These are phyloP conservation scores for Amphipyra tragopoginis DNA, from an alignment of 2,888 invertebrate genomes.

Conservation along the genomic window DNA sequence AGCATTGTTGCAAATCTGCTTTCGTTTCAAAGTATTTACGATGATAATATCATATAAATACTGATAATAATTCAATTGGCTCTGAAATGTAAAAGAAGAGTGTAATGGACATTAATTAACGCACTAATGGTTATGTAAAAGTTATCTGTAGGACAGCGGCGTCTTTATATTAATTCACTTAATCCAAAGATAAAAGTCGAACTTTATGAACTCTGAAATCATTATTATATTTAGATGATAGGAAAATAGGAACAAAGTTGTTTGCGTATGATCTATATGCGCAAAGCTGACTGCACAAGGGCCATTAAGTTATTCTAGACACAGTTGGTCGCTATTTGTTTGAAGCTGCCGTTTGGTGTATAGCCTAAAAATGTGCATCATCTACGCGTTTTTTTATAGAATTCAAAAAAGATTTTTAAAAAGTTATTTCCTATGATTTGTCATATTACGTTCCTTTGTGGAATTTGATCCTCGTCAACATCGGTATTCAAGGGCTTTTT, in stretches of 20 bases:
- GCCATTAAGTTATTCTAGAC: too few species aligned
- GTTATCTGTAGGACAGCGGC: slow-evolving; percentile 13
- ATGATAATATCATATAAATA: background rate
- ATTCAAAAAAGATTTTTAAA: too few species aligned
- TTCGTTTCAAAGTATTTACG: background rate
- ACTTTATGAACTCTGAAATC: slow-evolving; percentile 43
- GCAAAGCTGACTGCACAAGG: too few species aligned
- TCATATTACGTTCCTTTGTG: too few species aligned
- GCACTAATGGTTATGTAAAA: slow-evolving; percentile 7
- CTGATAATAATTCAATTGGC: slow-evolving; percentile 3
- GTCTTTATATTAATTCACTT: slow-evolving; percentile 14
- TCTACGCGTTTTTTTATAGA: too few species aligned
- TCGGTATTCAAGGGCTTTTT: too few species aligned
- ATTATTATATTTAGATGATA: slow-evolving; percentile 41
- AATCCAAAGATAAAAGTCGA: slow-evolving; percentile 41
- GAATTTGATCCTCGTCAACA: too few species aligned
- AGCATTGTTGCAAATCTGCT: slow-evolving; percentile 14
- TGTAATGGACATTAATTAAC: slow-evolving; percentile 32
- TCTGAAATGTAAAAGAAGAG: slow-evolving; percentile 21
- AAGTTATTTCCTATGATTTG: too few species aligned
- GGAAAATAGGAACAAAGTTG: slow-evolving; percentile 5
- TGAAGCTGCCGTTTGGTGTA: too few species aligned
- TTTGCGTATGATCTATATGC: background rate
- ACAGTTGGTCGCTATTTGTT: too few species aligned
- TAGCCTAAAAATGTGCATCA: too few species aligned